Evolutionary conservation across 2,797 vertebrate genomes (phyloP).

Genomic region (Otus scops): DNA sequence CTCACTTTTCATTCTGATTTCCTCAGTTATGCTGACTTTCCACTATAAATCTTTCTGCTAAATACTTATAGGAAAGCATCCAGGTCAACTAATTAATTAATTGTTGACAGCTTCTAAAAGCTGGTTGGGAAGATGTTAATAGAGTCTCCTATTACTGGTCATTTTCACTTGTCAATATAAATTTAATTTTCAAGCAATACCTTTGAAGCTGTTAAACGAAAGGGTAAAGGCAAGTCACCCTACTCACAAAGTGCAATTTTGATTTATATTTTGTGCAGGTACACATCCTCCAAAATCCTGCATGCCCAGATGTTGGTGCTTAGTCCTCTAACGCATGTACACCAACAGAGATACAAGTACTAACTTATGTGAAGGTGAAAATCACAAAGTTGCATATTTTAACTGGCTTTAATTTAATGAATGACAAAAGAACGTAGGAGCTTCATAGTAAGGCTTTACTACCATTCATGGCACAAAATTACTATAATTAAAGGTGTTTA

Average conservation of each 20-base stretch:
- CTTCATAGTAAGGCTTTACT: slow-evolving; percentile 18
- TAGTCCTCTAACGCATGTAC: background rate
- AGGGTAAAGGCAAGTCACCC: background rate
- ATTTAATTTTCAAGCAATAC: slow-evolving; percentile 49
- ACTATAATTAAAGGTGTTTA: slow-evolving; percentile 41
- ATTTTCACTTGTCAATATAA: slow-evolving; percentile 46
- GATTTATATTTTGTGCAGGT: background rate
- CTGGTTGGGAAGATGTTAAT: background rate
- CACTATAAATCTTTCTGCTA: slow-evolving; percentile 15
- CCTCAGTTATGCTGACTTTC: background rate
- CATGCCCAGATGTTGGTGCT: background rate
- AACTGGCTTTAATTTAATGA: slow-evolving; percentile 16
- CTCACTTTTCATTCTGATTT: slow-evolving; percentile 23
- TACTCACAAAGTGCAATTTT: background rate
- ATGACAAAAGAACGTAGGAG: slow-evolving; percentile 7
- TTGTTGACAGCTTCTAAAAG: background rate
- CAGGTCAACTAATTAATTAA: slow-evolving; percentile 37
- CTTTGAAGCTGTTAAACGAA: background rate
- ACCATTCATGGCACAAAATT: background rate
- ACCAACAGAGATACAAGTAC: background rate
- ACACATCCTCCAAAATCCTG: background rate
- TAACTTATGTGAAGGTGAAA: background rate
- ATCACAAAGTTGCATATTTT: background rate
- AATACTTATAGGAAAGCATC: slow-evolving; percentile 13
- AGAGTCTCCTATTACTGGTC: background rate